These are phyloP conservation scores for Micrasema minimum DNA, from an alignment of 1,140 invertebrate genomes.

Conservation along the genomic window DNA sequence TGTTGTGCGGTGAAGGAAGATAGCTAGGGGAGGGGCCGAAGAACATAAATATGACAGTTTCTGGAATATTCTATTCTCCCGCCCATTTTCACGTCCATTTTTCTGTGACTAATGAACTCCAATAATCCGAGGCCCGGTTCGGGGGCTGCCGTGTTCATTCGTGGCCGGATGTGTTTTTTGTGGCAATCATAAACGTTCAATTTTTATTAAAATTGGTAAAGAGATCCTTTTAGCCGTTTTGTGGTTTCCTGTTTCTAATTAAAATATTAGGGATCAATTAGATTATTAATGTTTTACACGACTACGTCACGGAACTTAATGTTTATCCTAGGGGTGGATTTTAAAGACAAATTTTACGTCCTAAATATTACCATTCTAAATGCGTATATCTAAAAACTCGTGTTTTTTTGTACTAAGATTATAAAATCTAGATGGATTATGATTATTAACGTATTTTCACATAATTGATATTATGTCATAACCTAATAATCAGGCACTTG, in stretches of 20 bases:
- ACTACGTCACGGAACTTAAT: too few species aligned
- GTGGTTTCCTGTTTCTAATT: slow-evolving; percentile 21
- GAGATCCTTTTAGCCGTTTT: background rate
- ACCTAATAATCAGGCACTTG: too few species aligned
- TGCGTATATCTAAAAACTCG: too few species aligned
- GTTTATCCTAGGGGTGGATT: too few species aligned
- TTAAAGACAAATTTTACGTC: too few species aligned
- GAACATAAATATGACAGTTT: slow-evolving; percentile 40
- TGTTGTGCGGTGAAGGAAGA: slow-evolving; percentile 10
- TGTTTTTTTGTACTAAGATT: too few species aligned
- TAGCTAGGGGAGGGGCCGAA: slow-evolving; percentile 12
- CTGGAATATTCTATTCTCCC: slow-evolving; percentile 37
- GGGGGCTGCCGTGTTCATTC: slow-evolving; percentile 11
- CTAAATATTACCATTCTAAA: too few species aligned
- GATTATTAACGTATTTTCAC: too few species aligned
- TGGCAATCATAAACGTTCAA: slow-evolving; percentile 4
- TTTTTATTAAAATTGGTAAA: slow-evolving; percentile 13
- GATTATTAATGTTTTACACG: background rate
- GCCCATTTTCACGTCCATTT: slow-evolving; percentile 48
- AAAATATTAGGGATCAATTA: slow-evolving; percentile 15
- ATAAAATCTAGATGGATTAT: too few species aligned
- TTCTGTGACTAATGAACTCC: slow-evolving; percentile 50
- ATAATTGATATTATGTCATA: too few species aligned
- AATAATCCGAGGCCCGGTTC: slow-evolving; percentile 36
- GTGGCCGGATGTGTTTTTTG: slow-evolving; percentile 22